A percentile compares a stretch with the other conserved stretches of the same genome.
Conservation (phyloP, 2,888 invertebrate species). For the Hirtodrosophila histrioides region DNA sequence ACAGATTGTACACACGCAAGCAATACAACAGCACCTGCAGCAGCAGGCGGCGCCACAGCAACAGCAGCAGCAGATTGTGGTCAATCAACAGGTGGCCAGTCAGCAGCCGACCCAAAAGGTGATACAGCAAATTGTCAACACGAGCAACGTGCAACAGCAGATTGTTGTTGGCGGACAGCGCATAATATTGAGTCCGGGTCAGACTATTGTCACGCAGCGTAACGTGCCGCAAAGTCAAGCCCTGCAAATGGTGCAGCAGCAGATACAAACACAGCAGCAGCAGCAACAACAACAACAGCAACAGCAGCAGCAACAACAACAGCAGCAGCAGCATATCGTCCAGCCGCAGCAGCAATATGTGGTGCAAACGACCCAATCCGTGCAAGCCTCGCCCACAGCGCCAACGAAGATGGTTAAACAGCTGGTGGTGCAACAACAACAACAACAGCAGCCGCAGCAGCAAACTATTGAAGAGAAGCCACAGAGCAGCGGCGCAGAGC, state of each 20-base stretch:
- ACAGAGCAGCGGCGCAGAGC: slow-evolving; percentile 81
- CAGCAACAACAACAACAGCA: slow-evolving; percentile 55
- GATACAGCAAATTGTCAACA: slow-evolving; percentile 84
- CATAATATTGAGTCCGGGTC: slow-evolving; percentile 84
- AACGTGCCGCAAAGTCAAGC: slow-evolving; percentile 81
- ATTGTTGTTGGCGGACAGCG: slow-evolving; percentile 84
- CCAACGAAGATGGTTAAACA: slow-evolving; percentile 75
- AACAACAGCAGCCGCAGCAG: slow-evolving; percentile 58
- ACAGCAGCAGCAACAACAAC: slow-evolving; percentile 49
- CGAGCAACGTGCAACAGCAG: slow-evolving; percentile 84
- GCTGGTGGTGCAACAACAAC: slow-evolving; percentile 70
- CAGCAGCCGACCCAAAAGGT: slow-evolving; percentile 82
- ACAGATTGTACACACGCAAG: neutral
- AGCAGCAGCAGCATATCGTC: slow-evolving; percentile 72
- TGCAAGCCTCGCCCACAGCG: slow-evolving; percentile 60
- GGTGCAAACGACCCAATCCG: slow-evolving; percentile 66
- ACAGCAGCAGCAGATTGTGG: slow-evolving; percentile 63
- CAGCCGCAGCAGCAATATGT: slow-evolving; percentile 78
- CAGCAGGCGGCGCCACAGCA: slow-evolving; percentile 33
- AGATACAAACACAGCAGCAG: slow-evolving; percentile 60
- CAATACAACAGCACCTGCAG: slow-evolving; percentile 6
- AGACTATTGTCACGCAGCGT: slow-evolving; percentile 83
- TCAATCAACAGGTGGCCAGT: slow-evolving; percentile 56
- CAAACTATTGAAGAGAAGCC: slow-evolving; percentile 61
- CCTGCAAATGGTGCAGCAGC: slow-evolving; percentile 71